Evolutionary conservation across 2,797 vertebrate genomes (phyloP), one percentile per base, ranked within the genome.

Genomic region (Propithecus deckenii): DNA sequence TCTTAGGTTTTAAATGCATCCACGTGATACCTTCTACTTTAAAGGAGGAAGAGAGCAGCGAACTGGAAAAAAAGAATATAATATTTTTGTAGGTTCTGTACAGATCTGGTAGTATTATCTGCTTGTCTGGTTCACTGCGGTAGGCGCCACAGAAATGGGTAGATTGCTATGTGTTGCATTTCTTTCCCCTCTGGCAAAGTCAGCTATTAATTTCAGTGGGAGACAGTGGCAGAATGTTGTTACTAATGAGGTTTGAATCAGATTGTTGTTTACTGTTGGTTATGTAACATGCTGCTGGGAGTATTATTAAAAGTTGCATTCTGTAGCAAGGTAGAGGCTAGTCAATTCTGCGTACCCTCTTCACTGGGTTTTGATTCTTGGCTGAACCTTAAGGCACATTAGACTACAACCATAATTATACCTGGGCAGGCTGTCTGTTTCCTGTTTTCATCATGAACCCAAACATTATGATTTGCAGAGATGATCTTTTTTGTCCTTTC

Each of bases 191-290:
- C 91, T 91, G 91, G 97, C 96, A 95, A 92, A 98, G 91, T 87
- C 83, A 95, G 74, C 89, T 97, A 50, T 96, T 96, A 96, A 97
- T 97, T 98, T 96, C 76, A 94, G 89, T 94, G 81, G 52, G 94
- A 96, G 89, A 89, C 81, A 55, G 92, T 95, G 95, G 91, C 91
- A 94, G 96, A 96, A 96, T 84, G 96, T 95, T 97, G 92, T 96
- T 96, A 79, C 88, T 98, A 96, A 96, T 96, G 96, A 97, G 94
- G 87, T 97, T 95, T 97, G 93, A 97, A 97, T 97, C 97, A 96
- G 93, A 95, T 96, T 97, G 94, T 90, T 98, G 97, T 98, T 96
- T 97, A 94, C 84, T 91, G 59, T 86, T 95, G 78, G 76, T 97
- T 98, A 96, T 98, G 95, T 97, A 98, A 96, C 94, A 55, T 50